Base-by-base conservation (phyloP, 2,113 vertebrate genomes). In the Mystacornis crossleyi region DNA sequence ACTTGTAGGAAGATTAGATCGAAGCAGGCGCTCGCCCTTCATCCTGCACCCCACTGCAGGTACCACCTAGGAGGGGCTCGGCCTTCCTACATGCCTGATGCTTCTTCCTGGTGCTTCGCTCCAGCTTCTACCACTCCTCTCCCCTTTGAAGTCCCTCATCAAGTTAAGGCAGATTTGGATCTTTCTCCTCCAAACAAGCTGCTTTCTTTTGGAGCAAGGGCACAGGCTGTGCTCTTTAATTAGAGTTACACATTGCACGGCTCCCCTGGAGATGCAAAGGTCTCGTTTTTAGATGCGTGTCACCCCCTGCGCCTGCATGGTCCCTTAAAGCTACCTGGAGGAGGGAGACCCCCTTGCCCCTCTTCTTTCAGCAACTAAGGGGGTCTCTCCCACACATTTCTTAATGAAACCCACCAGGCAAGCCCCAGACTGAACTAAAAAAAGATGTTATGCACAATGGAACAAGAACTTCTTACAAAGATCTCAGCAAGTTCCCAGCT, bases 231-330 rank as follows among this genome's bases (percentile, higher is more conserved):
- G 47, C 67, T 82, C 64, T 75, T 65, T 77, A 60, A 58, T 53
- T 24, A 40, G 34, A 2, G 0, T 53, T 24, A 43, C 1, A n/a
- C 36, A 24, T 18, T 29, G 48, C 58, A n/a, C 0, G 0, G 47
- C 24, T 74, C 13, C 57, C 34, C 43, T 38, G 48, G 79, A 65
- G 67, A n/a, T 38, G 58, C 40, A 57, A 60, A 69, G 11, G 14
- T 50, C 67, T 86, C 5, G 0, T 58, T 82, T 81, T 58, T 1
- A 64, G 45, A 29, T 14, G 11, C 18, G 21, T 62, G 18, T 58
- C 50, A 73, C 9, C 18, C 14, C 21, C 60, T 54, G 17, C 24
- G 23, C 23, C 67, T 82, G 23, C 18, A 18, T 4, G 18, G 48
- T 78, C 55, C 17, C 31, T n/a, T 78, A 74, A 67, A 89, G 36